Evolutionary conservation across 2,888 invertebrate genomes (phyloP).

Genomic region (Sycophila texana): DNA sequence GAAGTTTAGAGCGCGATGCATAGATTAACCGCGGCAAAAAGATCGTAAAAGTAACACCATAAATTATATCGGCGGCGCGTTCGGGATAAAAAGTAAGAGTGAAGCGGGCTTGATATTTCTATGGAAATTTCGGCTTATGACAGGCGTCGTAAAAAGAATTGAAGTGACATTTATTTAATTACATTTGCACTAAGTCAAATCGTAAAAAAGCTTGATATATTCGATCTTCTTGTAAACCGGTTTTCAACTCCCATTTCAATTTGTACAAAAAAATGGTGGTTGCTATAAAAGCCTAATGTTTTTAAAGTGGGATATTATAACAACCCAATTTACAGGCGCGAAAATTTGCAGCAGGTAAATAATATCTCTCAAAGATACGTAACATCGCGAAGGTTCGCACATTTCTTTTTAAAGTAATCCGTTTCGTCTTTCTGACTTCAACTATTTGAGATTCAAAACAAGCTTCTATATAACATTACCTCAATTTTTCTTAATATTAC

Average conservation of each 20-base stretch:
- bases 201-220: conserved; percentile 54
- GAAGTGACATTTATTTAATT: conserved; percentile 61
- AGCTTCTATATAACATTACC: too few relatives aligned
- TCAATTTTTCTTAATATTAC: too few relatives aligned
- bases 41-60: conserved; percentile 71
- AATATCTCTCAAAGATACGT: neutral
- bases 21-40: conserved; percentile 60
- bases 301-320: conserved; percentile 50
- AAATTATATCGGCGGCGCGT: conserved; percentile 64
- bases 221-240: conserved; percentile 47
- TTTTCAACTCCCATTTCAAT: conserved; percentile 40
- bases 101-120: conserved; percentile 62
- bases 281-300: conserved; percentile 44
- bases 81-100: conserved; percentile 55
- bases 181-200: conserved; percentile 53
- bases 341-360: neutral
- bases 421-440: too few relatives aligned
- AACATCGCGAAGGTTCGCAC: too few relatives aligned
- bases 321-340: neutral
- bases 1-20: conserved; percentile 37
- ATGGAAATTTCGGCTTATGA: conserved; percentile 62
- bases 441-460: too few relatives aligned
- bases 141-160: conserved; percentile 66
- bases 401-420: too few relatives aligned
- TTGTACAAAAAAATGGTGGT: conserved; percentile 28